Conservation (phyloP, 1,140 invertebrate genomes). For the Lerema accius region DNA sequence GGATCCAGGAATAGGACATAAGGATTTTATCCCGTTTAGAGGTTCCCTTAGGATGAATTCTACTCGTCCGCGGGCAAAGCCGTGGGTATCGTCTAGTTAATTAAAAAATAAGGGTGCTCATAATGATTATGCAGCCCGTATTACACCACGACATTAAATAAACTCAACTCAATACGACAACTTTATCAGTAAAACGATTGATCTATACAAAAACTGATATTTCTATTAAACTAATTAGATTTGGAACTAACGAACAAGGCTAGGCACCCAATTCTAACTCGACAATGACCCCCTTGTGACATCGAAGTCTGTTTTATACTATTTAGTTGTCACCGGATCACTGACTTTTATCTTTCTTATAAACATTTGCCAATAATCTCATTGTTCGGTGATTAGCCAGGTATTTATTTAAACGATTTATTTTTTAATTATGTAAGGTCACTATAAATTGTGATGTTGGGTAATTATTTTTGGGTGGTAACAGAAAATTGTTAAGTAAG, state of each 20-base stretch:
- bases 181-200: not conserved
- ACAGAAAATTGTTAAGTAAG: no score
- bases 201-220: slow-evolving; percentile 8
- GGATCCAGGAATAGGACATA: no score
- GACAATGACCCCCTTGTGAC: slow-evolving; percentile 19
- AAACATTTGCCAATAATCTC: not conserved
- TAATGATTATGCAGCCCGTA: no score
- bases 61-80: no score
- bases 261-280: slow-evolving; percentile 11
- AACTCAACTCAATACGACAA: not conserved
- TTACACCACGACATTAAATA: not conserved
- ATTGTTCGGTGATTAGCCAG: not conserved
- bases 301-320: not conserved
- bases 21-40: no score
- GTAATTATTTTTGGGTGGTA: no score
- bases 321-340: not conserved
- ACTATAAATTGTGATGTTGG: no score
- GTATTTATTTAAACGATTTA: not conserved
- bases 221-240: slow-evolving; percentile 5
- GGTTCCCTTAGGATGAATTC: no score
- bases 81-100: no score
- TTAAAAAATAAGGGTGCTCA: no score
- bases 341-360: no score
- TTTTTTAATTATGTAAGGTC: not conserved
- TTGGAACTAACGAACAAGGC: slow-evolving; percentile 22